These are phyloP conservation scores for Platypus cylindrus DNA, from an alignment of 2,888 invertebrate genomes.

Conservation along the genomic window DNA sequence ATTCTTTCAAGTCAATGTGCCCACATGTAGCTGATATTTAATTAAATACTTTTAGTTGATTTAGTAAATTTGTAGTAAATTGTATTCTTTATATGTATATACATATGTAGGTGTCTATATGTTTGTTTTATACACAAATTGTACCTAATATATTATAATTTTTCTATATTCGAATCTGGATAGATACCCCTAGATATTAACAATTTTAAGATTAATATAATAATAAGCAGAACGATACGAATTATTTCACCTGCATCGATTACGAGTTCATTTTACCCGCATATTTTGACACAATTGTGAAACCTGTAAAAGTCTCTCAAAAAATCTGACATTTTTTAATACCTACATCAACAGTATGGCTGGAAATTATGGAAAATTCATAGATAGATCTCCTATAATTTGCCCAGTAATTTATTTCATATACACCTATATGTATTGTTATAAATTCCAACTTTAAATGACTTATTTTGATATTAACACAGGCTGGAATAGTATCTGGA, in stretches of 20 bases:
- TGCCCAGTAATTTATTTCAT: constrained; percentile 18
- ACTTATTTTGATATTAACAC: no score
- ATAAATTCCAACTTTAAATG: neutral
- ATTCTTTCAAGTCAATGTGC: constrained; percentile 82
- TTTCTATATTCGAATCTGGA: no score
- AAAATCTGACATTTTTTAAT: neutral
- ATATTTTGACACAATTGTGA: no score
- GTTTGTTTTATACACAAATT: no score
- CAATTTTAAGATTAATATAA: no score
- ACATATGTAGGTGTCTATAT: neutral
- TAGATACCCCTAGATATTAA: no score
- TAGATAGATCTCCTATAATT: constrained; percentile 24
- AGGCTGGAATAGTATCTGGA: constrained; percentile 28
- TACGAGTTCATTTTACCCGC: no score
- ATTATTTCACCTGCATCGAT: no score
- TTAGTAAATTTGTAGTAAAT: neutral
- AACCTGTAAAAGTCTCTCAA: no score
- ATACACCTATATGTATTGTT: neutral
- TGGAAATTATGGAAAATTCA: constrained; percentile 26
- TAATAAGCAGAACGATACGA: no score
- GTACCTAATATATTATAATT: no score
- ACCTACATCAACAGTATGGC: constrained; percentile 16
- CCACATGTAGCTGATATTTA: constrained; percentile 68
- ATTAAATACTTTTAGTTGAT: neutral
- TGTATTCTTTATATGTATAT: neutral